Conservation (phyloP, 92 coral and sea anemone genomes). For the Virgularia gustaviana region DNA sequence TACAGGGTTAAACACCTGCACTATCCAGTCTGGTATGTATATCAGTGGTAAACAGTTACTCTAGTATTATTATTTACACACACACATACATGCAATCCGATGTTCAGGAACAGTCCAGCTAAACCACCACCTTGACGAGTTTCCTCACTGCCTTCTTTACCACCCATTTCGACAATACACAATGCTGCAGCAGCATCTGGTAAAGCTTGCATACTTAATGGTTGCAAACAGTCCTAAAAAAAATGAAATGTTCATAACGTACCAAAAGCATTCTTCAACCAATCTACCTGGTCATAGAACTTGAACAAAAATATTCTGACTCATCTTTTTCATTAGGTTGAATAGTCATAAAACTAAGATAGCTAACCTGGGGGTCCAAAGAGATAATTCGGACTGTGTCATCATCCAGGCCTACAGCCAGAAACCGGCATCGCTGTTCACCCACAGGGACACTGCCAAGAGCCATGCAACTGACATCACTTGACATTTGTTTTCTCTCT, state of each 20-base stretch:
- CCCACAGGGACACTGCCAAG: constrained; percentile 94
- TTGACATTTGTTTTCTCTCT: constrained; percentile 96
- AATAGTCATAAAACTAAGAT: not conserved
- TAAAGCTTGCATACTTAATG: constrained; percentile 96
- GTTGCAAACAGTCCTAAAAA: constrained; percentile 85
- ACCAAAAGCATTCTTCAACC: no score
- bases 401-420: constrained; percentile 95
- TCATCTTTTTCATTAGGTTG: not conserved
- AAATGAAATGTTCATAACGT: not conserved
- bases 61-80: no score
- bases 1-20: not conserved
- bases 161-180: constrained; percentile 98
- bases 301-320: not conserved
- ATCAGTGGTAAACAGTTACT: no score
- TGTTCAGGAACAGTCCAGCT: constrained; percentile 89
- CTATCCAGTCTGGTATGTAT: no score
- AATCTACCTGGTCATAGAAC: no score
- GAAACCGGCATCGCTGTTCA: constrained; percentile 89
- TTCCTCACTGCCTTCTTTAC: constrained; percentile 78
- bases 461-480: constrained; percentile 98
- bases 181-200: constrained; percentile 90
- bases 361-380: constrained; percentile 80
- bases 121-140: constrained; percentile 73
- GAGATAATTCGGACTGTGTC: constrained; percentile 96
- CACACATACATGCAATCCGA: constrained; percentile 75